Conservation (phyloP, 2,888 invertebrate species). For the Lasioglossum calceatum region DNA sequence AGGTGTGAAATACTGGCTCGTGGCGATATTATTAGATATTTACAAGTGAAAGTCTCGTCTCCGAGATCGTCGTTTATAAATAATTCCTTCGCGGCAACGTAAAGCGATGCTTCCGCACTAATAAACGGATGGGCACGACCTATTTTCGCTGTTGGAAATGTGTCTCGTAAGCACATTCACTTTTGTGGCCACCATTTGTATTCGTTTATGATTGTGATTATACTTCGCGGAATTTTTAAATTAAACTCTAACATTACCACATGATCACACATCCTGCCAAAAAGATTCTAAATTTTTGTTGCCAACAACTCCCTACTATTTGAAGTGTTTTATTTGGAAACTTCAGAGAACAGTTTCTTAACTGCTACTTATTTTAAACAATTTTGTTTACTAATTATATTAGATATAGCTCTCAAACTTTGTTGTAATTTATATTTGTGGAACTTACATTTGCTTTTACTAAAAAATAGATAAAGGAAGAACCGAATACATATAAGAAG, state of each 20-base stretch:
- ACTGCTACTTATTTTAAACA: too few species aligned
- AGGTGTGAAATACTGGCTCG: constrained; percentile 39
- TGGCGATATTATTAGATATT: constrained; percentile 50
- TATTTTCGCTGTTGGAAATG: constrained; percentile 17
- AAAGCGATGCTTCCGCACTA: constrained; percentile 34
- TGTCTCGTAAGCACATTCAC: constrained; percentile 13
- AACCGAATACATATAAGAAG: too few species aligned
- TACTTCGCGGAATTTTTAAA: neutral
- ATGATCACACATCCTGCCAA: neutral
- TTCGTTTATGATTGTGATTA: neutral
- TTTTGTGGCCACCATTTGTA: neutral
- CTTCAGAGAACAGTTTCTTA: too few species aligned
- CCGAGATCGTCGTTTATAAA: constrained; percentile 41
- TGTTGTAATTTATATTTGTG: too few species aligned
- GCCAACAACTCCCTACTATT: too few species aligned
- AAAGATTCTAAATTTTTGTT: neutral
- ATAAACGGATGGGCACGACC: neutral
- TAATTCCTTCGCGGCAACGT: constrained; percentile 27
- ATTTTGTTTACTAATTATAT: too few species aligned
- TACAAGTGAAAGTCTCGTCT: constrained; percentile 48
- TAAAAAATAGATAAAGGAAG: too few species aligned
- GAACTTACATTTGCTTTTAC: too few species aligned
- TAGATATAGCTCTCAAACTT: too few species aligned
- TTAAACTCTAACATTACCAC: neutral
- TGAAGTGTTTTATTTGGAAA: too few species aligned